Evolutionary conservation across 2,113 vertebrate species (phyloP).

Genomic region (Phylloscopus whistleri): DNA sequence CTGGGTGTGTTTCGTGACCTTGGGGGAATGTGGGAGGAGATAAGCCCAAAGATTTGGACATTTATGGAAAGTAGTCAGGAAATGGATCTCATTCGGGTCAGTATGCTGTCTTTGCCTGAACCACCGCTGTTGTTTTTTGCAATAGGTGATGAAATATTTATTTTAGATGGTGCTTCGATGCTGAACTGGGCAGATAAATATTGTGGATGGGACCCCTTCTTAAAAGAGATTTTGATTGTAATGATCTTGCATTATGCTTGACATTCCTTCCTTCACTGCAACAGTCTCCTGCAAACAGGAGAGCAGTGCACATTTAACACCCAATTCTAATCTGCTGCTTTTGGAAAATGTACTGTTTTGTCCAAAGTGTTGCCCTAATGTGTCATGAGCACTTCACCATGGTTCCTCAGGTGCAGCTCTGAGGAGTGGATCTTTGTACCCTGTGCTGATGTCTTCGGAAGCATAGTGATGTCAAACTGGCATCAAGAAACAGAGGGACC

Average conservation of each 20-base stretch:
- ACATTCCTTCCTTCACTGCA: not conserved
- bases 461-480: not conserved
- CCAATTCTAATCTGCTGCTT: not conserved
- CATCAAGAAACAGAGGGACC: fast-evolving
- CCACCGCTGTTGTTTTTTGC: not conserved
- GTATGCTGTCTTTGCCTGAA: not conserved
- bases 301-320: not conserved
- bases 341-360: not conserved
- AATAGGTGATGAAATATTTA: not conserved
- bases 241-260: not conserved
- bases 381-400: fast-evolving
- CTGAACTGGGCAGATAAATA: not conserved
- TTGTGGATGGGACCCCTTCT: not conserved
- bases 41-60: conserved; percentile 87
- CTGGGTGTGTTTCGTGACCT: conserved; percentile 90
- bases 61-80: conserved; percentile 92
- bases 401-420: not conserved
- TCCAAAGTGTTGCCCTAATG: not conserved
- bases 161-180: not conserved
- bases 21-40: conserved; percentile 93
- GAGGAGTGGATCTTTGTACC: not conserved
- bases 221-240: not conserved
- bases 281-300: not conserved
- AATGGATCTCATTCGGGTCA: conserved; percentile 90
- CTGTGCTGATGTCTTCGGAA: not conserved